These are phyloP conservation scores for Drosophila greeni DNA, from an alignment of 2,888 invertebrate genomes.

Conservation along the genomic window DNA sequence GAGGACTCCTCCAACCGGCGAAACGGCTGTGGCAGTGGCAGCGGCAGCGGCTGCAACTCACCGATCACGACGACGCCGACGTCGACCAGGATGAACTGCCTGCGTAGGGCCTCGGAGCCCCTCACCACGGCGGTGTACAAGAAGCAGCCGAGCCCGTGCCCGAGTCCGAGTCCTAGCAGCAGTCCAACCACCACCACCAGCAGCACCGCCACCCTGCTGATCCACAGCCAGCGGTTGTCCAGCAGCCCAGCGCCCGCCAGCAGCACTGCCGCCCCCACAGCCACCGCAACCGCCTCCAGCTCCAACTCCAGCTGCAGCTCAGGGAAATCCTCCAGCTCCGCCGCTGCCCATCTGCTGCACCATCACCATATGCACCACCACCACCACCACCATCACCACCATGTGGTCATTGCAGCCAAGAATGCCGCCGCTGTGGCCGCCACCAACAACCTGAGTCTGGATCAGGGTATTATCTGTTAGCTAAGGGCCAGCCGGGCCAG, in stretches of 20 bases:
- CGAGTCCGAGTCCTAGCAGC: constrained; percentile 38
- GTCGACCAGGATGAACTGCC: constrained; percentile 27
- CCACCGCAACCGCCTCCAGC: constrained; percentile 29
- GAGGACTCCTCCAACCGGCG: constrained; percentile 43
- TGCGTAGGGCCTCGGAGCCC: constrained; percentile 69
- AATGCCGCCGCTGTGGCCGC: constrained; percentile 72
- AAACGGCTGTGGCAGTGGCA: constrained; percentile 16
- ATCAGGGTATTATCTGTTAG: constrained; percentile 79
- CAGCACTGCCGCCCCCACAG: constrained; percentile 31
- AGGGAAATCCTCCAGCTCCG: constrained; percentile 23
- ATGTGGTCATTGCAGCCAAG: constrained; percentile 68
- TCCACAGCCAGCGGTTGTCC: constrained; percentile 43
- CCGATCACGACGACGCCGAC: constrained; percentile 30
- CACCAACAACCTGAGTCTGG: constrained; percentile 77
- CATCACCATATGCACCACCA: constrained; percentile 69
- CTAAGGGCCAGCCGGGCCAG: constrained; percentile 78
- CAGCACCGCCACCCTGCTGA: constrained; percentile 52
- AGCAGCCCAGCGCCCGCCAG: constrained; percentile 37
- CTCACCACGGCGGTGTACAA: constrained; percentile 61
- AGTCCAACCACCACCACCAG: constrained; percentile 30
- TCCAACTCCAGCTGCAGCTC: constrained; percentile 35
- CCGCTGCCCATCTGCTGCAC: constrained; percentile 59
- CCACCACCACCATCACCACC: constrained; percentile 69
- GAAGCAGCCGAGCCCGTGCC: constrained; percentile 44
- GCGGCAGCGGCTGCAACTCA: constrained; percentile 38